Conservation (phyloP, 2,113 vertebrate species). For the Actinemys pallida region DNA sequence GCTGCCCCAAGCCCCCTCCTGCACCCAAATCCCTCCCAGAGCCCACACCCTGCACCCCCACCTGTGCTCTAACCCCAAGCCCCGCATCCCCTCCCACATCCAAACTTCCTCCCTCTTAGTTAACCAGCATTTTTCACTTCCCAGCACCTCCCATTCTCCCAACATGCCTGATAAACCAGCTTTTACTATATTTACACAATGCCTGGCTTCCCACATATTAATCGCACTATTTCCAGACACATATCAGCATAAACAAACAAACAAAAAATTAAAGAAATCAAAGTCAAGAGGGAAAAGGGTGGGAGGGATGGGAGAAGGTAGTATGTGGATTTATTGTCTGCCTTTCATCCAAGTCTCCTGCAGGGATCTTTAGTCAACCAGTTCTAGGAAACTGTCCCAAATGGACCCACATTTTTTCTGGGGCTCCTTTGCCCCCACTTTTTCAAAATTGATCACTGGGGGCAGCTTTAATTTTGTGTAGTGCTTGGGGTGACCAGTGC, state of each 20-base stretch:
- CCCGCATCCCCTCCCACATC: too few species aligned
- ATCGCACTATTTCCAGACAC: background rate
- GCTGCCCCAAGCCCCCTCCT: too few species aligned
- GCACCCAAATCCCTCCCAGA: too few species aligned
- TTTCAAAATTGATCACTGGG: background rate
- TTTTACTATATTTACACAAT: background rate
- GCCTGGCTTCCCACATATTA: background rate
- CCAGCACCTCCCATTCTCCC: too few species aligned
- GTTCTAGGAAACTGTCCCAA: background rate
- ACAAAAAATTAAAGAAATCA: background rate
- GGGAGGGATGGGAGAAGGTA: background rate
- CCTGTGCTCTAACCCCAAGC: too few species aligned
- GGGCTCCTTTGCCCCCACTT: background rate
- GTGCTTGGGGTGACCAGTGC: background rate
- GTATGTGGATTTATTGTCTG: background rate
- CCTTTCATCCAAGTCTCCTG: background rate
- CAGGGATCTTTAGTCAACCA: background rate
- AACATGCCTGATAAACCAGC: too few species aligned
- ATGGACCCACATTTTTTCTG: background rate
- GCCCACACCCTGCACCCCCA: too few species aligned
- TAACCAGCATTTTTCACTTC: too few species aligned
- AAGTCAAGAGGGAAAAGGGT: background rate
- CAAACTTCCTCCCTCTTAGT: too few species aligned
- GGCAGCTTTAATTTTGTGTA: background rate
- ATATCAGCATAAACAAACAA: background rate